Evolutionary conservation across 2,888 invertebrate genomes (phyloP).

Genomic region (Salticus scenicus): DNA sequence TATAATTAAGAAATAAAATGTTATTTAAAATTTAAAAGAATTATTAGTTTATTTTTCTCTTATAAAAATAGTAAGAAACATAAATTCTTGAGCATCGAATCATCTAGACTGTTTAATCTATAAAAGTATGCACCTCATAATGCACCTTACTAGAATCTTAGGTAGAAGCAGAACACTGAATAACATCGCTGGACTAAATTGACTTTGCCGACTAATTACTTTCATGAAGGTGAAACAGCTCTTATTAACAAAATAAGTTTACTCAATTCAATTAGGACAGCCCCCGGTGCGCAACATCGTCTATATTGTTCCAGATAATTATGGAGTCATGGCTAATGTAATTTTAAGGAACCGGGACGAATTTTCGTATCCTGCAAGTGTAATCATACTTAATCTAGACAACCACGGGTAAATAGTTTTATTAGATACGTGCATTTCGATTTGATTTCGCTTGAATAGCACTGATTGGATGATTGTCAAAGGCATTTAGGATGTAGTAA

Average conservation of each 20-base stretch:
- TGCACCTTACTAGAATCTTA: not conserved
- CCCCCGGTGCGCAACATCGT: not conserved
- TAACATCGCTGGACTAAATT: not conserved
- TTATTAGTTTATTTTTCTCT: too few relatives aligned
- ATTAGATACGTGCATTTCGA: not conserved
- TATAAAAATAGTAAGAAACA: too few relatives aligned
- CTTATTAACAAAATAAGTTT: conserved; percentile 17
- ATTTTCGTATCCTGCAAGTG: not conserved
- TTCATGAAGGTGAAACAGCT: not conserved
- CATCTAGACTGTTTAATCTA: not conserved
- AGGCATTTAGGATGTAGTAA: not conserved
- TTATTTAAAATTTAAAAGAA: too few relatives aligned
- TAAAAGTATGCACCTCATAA: not conserved
- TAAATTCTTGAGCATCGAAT: not conserved
- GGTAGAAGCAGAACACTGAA: not conserved
- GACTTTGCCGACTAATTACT: conserved; percentile 6
- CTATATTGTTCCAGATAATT: not conserved
- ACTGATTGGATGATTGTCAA: not conserved
- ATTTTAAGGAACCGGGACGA: conserved; percentile 8
- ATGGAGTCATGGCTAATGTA: conserved; percentile 14
- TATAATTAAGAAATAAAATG: too few relatives aligned
- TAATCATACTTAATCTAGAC: conserved; percentile 15
- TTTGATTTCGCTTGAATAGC: not conserved
- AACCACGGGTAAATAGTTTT: not conserved
- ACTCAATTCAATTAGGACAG: conserved; percentile 6